phyloP scores from a whole-genome alignment of 1,140 invertebrate species.

The Drosophila nigrodunni region DNA sequence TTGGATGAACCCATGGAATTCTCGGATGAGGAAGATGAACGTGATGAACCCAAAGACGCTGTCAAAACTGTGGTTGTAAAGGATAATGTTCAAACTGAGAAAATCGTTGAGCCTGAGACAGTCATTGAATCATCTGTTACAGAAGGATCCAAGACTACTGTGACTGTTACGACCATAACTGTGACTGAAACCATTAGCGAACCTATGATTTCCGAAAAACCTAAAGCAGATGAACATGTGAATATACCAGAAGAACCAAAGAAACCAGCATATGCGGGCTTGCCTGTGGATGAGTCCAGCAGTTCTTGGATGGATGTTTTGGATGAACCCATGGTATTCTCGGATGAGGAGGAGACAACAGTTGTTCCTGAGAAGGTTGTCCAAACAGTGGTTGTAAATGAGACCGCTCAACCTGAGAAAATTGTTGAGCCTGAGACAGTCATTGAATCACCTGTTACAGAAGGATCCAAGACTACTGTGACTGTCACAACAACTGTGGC shows the following conservation, averaged over 20 bases:
- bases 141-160: conserved; percentile 22
- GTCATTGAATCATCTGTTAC: conserved; percentile 6
- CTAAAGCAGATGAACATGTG: background rate
- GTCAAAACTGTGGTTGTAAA: background rate
- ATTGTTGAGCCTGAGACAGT: background rate
- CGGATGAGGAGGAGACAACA: conserved; percentile 75
- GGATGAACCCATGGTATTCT: conserved; percentile 85
- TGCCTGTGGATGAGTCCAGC: conserved; percentile 85
- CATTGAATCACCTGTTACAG: background rate
- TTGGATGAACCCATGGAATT: conserved; percentile 85
- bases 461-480: background rate
- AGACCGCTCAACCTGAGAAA: background rate
- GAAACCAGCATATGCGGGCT: conserved; percentile 78
- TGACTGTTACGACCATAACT: conserved; percentile 15
- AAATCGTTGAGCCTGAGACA: background rate
- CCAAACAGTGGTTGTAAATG: background rate
- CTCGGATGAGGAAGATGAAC: conserved; percentile 79
- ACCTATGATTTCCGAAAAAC: background rate
- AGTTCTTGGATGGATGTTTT: conserved; percentile 86
- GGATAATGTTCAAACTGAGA: background rate
- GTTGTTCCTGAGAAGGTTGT: background rate
- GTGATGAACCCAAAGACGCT: background rate
- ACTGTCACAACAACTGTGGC: conserved; percentile 17
- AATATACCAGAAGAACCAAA: conserved; percentile 29
- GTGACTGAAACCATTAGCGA: conserved; percentile 20